These are phyloP conservation scores for Luffia ferchaultella DNA, from an alignment of 2,888 invertebrate genomes.

Conservation along the genomic window DNA sequence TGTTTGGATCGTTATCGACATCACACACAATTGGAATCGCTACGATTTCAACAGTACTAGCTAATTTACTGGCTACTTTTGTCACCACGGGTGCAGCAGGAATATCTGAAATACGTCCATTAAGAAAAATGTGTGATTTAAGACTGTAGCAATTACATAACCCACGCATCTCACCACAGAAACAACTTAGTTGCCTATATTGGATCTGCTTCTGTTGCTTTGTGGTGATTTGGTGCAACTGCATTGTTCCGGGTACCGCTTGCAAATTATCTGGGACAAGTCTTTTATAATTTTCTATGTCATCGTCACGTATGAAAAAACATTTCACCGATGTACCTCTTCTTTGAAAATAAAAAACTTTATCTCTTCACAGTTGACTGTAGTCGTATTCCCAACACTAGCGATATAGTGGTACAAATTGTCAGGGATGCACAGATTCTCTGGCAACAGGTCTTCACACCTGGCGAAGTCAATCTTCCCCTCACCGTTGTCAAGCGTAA, in stretches of 20 bases:
- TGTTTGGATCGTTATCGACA: no score
- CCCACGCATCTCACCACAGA: conserved; percentile 7
- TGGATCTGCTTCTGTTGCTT: conserved; percentile 2
- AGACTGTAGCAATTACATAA: no score
- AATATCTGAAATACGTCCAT: no score
- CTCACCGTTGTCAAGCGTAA: conserved; percentile 14
- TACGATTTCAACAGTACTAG: no score
- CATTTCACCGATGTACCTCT: conserved; percentile 12
- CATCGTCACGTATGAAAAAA: no score
- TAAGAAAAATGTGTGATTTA: no score
- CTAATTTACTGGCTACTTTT: no score
- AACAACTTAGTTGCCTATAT: conserved; percentile 8
- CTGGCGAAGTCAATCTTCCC: conserved; percentile 9
- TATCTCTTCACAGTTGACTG: conserved; percentile 14
- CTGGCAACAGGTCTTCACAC: conserved; percentile 12
- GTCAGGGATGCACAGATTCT: background rate
- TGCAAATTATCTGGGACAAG: conserved; percentile 7
- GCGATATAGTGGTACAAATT: conserved; percentile 15
- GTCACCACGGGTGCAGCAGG: no score
- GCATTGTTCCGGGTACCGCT: conserved; percentile 7
- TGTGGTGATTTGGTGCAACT: conserved; percentile 9
- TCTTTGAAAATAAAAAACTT: conserved; percentile 13
- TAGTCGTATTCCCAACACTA: conserved; percentile 16
- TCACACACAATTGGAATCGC: no score
- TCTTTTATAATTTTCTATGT: no score